phyloP scores from a whole-genome alignment of 2,113 vertebrate genomes.

The Alouatta palliata region DNA sequence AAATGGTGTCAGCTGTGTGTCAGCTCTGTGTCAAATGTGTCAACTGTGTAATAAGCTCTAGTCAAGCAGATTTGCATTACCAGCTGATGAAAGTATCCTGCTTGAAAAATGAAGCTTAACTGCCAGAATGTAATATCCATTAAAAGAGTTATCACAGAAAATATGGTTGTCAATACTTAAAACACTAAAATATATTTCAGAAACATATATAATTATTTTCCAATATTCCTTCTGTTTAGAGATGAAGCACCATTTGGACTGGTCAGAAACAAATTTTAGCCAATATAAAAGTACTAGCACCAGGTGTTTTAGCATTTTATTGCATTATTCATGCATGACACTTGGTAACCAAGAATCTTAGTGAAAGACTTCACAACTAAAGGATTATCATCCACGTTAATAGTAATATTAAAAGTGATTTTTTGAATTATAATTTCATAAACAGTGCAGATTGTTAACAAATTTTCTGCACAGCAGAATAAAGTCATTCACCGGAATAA shows the following conservation, averaged over 20 bases:
- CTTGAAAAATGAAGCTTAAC: constrained; percentile 33
- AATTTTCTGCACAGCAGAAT: background rate
- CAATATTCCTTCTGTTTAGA: background rate
- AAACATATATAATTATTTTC: background rate
- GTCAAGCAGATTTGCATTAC: constrained; percentile 19
- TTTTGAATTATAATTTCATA: background rate
- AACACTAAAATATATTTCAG: background rate
- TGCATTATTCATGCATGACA: fast-evolving
- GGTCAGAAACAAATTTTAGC: background rate
- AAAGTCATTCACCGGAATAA: background rate
- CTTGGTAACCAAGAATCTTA: background rate
- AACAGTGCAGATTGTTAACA: background rate
- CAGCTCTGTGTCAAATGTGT: constrained; percentile 1
- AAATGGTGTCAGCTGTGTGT: background rate
- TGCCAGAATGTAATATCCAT: background rate
- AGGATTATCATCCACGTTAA: fast-evolving
- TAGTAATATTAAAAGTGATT: background rate
- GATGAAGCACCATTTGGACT: background rate
- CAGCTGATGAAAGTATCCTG: background rate
- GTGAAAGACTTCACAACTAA: background rate
- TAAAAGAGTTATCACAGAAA: background rate
- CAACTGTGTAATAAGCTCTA: background rate
- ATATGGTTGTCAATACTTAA: background rate
- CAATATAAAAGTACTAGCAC: background rate
- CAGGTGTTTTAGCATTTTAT: background rate